Conservation (phyloP, 2,888 invertebrate genomes). For the Malacosoma neustria region DNA sequence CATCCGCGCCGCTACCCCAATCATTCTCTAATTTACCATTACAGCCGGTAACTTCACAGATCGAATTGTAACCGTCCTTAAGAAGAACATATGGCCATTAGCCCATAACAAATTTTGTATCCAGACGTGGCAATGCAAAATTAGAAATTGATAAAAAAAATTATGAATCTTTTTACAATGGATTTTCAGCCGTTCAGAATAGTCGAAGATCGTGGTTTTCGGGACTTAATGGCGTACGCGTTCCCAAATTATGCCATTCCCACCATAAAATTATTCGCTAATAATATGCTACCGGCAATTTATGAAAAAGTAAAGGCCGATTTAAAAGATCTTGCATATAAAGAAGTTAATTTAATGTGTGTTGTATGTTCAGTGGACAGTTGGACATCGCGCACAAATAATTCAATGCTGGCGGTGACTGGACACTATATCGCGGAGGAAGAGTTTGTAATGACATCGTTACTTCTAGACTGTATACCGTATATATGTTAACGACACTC, state of each 20-base stretch:
- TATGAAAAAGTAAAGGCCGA: not conserved
- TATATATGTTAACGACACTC: not conserved
- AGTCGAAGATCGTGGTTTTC: conserved; percentile 1
- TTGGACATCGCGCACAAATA: too few relatives aligned
- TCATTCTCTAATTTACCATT: not conserved
- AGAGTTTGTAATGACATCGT: too few relatives aligned
- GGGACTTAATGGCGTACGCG: not conserved
- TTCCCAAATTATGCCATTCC: conserved; percentile 1
- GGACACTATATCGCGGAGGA: too few relatives aligned
- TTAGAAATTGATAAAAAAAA: not conserved
- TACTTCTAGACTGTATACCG: not conserved
- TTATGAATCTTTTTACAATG: not conserved
- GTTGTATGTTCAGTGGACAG: too few relatives aligned
- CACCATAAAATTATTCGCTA: not conserved
- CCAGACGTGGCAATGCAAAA: too few relatives aligned
- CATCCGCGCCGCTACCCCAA: not conserved
- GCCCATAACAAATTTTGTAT: not conserved
- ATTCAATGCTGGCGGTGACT: too few relatives aligned
- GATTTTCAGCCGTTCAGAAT: conserved; percentile 2
- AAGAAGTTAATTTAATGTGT: not conserved
- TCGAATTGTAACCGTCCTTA: too few relatives aligned
- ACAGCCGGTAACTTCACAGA: too few relatives aligned
- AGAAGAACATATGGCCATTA: conserved; percentile 1
- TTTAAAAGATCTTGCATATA: not conserved
- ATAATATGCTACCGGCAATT: not conserved